phyloP scores from a whole-genome alignment of 2,888 invertebrate species.

The Tipula unca region DNA sequence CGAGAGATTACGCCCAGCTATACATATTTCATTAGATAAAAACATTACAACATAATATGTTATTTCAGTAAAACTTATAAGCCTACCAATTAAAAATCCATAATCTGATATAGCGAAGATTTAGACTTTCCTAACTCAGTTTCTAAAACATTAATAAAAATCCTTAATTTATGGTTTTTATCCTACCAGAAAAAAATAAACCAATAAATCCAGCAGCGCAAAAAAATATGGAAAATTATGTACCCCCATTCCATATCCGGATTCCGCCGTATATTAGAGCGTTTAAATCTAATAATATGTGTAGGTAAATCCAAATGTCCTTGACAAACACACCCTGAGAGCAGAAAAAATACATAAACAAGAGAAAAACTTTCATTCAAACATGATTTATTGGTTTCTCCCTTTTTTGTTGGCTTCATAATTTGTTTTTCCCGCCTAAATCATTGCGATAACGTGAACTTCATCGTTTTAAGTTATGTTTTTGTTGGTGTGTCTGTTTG shows the following conservation, averaged over 20 bases:
- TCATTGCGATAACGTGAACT: background rate
- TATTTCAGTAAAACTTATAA: background rate
- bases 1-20: too few relatives aligned
- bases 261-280: background rate
- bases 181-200: background rate
- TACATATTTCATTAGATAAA: background rate
- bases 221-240: background rate
- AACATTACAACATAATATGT: background rate
- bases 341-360: background rate
- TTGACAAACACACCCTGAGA: background rate
- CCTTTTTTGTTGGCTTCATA: background rate
- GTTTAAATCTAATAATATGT: background rate
- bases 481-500: background rate
- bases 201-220: background rate
- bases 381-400: background rate
- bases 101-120: background rate
- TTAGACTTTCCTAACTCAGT: background rate
- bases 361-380: background rate
- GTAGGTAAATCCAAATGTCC: background rate
- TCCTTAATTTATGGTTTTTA: background rate
- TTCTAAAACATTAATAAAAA: background rate
- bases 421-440: constrained; percentile 2
- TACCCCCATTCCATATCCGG: background rate
- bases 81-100: background rate
- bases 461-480: background rate